Base-by-base conservation (phyloP, 2,888 invertebrate species). In the Mythimna loreyi region DNA sequence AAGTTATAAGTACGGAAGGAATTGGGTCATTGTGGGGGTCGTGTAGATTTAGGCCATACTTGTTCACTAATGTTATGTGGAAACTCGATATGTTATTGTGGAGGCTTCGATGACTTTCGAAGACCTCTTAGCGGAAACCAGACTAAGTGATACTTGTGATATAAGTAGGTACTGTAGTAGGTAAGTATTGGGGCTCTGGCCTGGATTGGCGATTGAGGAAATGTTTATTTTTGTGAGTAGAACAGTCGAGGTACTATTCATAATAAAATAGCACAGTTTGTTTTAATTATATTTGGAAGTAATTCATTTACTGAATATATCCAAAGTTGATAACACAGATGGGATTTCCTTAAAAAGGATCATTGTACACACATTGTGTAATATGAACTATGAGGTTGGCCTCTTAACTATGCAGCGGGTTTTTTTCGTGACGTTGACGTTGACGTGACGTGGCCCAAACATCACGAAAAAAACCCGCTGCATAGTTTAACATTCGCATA, bases 21-120 rank as follows among this genome's bases (percentile, higher is more conserved):
- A 74, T 79, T 73, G 68, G 77, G 77, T 79, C 77, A 70, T 75
- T 78, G 64, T 60, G 45, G 23, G 63, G 80, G 60, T 66, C 63
- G 49, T 75, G 77, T 78, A 40, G 65, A 79, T 78, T 79, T 69
- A 79, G 77, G 77, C 23, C 59, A 75, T 63, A 70, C 80, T 78
- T 68, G 53, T 64, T 60, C 65, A 63, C 75, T 78, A 70, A 78
- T 78, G 77, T 79, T 60, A 74, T 79, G 61, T 68, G 59, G 77
- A 47, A 79, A 79, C 75, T 63, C 80, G 63, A 79, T 78, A 78
- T 53, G 66, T 79, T 70, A 75, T 75, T 78, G 75, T 78, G 62
- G 56, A 25, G 62, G 30, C 49, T 57, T 74, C 62, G 49, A 70
- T 50, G 70, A 66, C 56, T 66, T 66, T 66, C 60, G 59, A 70